Evolutionary conservation across 2,888 invertebrate genomes (phyloP).

Genomic region (Lypha dubia): DNA sequence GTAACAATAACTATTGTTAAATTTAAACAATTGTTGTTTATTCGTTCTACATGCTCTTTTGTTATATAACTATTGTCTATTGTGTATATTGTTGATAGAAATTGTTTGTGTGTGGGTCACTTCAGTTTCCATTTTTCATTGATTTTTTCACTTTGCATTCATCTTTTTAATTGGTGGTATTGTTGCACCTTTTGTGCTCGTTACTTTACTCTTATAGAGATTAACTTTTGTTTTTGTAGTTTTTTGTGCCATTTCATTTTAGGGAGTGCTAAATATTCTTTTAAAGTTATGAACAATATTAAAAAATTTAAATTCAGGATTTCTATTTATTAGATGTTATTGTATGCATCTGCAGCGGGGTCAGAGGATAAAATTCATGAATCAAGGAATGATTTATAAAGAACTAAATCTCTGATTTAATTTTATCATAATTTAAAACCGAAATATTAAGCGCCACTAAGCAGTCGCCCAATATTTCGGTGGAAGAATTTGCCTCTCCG

Average conservation of each 20-base stretch:
- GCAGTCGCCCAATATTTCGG: too few species aligned
- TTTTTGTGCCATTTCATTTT: not conserved
- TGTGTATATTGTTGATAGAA: constrained; percentile 28
- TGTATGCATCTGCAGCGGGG: too few species aligned
- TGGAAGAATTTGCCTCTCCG: too few species aligned
- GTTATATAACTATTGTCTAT: not conserved
- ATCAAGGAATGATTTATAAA: too few species aligned
- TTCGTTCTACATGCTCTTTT: constrained; percentile 5
- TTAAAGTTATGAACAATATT: not conserved
- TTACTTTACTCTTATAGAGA: constrained; percentile 7
- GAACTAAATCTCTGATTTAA: too few species aligned
- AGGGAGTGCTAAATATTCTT: not conserved
- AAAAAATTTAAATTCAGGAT: not conserved
- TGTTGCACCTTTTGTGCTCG: constrained; percentile 59
- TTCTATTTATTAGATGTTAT: too few species aligned
- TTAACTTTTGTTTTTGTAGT: not conserved
- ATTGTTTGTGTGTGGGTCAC: constrained; percentile 6
- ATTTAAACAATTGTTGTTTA: constrained; percentile 39
- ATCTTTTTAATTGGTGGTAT: constrained; percentile 60
- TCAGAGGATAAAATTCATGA: too few species aligned
- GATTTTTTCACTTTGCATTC: constrained; percentile 38
- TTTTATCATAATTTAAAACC: too few species aligned
- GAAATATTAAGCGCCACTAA: too few species aligned
- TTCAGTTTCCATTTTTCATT: constrained; percentile 29
- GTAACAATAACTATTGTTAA: constrained; percentile 27